These are phyloP conservation scores for Cordilura impudica DNA, from an alignment of 2,888 invertebrate species.

Conservation along the genomic window DNA sequence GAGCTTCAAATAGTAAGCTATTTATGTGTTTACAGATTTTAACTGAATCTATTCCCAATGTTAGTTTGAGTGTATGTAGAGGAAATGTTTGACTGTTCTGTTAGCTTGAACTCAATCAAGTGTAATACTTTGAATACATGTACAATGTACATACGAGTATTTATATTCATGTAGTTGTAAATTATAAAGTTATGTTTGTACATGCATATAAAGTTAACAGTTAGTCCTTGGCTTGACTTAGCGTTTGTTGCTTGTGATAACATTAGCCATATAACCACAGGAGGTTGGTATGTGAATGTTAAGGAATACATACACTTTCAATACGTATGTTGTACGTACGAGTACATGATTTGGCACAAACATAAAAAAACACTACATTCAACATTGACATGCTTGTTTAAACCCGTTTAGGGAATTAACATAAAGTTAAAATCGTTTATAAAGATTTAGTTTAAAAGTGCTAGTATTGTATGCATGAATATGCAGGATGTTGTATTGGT, in stretches of 20 bases:
- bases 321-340: too few relatives aligned
- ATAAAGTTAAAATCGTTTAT: neutral
- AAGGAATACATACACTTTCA: neutral
- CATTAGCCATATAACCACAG: constrained; percentile 36
- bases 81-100: constrained; percentile 37
- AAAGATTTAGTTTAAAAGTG: too few relatives aligned
- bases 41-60: too few relatives aligned
- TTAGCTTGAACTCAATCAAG: constrained; percentile 54
- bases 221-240: constrained; percentile 33
- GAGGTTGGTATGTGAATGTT: constrained; percentile 33
- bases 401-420: constrained; percentile 40
- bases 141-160: neutral
- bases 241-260: constrained; percentile 25
- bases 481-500: too few relatives aligned
- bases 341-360: neutral
- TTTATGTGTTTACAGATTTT: too few relatives aligned
- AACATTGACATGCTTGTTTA: constrained; percentile 35
- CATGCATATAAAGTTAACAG: constrained; percentile 24
- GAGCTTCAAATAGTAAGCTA: too few relatives aligned
- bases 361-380: neutral
- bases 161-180: neutral
- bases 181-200: constrained; percentile 19
- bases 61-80: neutral
- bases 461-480: too few relatives aligned
- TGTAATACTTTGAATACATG: constrained; percentile 10